Evolutionary conservation across 2,113 vertebrate species (phyloP).

Genomic region (Nibea albiflora): DNA sequence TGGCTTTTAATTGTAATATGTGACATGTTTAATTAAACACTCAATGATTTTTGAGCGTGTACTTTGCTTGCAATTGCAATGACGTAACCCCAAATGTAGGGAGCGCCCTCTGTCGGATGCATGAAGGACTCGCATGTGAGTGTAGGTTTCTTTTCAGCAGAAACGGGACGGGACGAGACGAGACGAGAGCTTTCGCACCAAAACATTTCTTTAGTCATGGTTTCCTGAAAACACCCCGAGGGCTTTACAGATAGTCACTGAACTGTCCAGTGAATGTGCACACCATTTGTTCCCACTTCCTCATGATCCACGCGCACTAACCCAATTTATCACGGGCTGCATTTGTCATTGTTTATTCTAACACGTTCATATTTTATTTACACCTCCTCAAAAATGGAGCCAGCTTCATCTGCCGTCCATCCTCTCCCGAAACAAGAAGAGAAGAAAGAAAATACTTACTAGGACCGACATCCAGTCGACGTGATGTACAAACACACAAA

Average conservation of each 20-base stretch:
- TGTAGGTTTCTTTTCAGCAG: slow-evolving; percentile 53
- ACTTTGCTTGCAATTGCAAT: not conserved
- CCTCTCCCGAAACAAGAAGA: not conserved
- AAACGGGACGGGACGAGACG: slow-evolving; percentile 10
- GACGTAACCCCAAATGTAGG: not conserved
- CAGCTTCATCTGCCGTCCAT: not conserved
- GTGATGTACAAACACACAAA: not conserved
- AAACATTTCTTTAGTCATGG: not conserved
- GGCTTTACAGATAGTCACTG: not conserved
- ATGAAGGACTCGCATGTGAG: not conserved
- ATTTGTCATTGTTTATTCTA: too few species aligned
- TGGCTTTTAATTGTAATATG: not conserved
- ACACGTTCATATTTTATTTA: too few species aligned
- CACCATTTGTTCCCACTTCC: not conserved
- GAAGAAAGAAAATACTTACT: slow-evolving; percentile 9
- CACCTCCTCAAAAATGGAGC: too few species aligned
- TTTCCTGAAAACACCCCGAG: not conserved
- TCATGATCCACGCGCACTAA: not conserved
- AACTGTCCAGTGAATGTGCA: not conserved
- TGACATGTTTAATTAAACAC: not conserved
- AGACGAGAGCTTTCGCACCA: not conserved
- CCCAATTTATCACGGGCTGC: not conserved
- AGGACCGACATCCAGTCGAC: not conserved
- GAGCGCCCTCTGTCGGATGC: slow-evolving; percentile 47
- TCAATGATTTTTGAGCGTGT: not conserved